These are phyloP conservation scores for Nyctibius bracteatus DNA, from an alignment of 2,113 vertebrate species.

Conservation along the genomic window DNA sequence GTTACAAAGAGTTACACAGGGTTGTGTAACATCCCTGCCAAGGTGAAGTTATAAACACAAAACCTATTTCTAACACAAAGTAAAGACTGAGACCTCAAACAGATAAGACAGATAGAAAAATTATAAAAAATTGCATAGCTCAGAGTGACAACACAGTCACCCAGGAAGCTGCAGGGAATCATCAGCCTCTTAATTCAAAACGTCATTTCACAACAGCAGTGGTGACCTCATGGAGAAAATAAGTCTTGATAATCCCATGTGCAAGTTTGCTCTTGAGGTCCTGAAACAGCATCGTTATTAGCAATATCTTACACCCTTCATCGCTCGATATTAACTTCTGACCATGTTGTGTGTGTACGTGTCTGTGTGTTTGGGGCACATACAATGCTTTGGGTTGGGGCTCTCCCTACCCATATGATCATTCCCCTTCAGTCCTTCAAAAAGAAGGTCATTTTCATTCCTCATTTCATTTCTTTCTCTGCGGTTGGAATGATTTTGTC, in stretches of 20 bases:
- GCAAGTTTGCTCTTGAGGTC: not conserved
- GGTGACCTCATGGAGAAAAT: not conserved
- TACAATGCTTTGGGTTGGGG: not conserved
- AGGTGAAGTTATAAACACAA: not conserved
- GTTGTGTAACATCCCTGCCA: not conserved
- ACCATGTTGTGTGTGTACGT: not conserved
- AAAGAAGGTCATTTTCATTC: not conserved
- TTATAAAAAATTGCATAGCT: not conserved
- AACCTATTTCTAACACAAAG: not conserved
- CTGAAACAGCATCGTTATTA: not conserved
- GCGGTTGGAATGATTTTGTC: not conserved
- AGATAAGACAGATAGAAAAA: not conserved
- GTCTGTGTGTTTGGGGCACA: rapidly evolving
- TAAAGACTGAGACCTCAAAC: not conserved
- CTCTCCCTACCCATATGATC: not conserved
- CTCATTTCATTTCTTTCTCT: not conserved
- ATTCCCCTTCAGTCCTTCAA: not conserved
- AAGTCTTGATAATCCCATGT: not conserved
- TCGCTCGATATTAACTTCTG: not conserved
- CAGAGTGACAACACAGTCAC: not conserved
- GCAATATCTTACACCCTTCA: not conserved
- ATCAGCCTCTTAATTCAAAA: not conserved
- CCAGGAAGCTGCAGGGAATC: not conserved
- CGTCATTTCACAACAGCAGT: not conserved
- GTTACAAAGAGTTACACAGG: not conserved